Evolutionary conservation across 1,140 invertebrate species (phyloP), one percentile per base, ranked within the genome.

Genomic region (Telenomus remus): DNA sequence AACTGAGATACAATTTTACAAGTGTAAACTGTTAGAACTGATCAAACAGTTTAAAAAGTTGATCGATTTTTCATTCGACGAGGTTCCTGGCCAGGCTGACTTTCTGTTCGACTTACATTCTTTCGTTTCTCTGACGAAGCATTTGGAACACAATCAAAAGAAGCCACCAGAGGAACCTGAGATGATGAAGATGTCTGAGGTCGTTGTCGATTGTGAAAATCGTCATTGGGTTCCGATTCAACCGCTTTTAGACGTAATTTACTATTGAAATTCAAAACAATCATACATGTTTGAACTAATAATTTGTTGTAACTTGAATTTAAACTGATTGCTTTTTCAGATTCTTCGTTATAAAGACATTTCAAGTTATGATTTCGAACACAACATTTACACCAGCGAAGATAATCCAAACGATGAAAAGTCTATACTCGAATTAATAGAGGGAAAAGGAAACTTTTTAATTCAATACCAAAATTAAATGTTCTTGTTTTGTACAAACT

Each of bases 11-110:
- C 14, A 70, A 59, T 53, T 81, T 27, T 79, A 79, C 8, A 69
- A 84, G 48, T 71, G 55, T 27, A 81, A 86, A 55, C 50, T 89
- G 13, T 37, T 72, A 0, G 77, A 84, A 59, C 81, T 90, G 39
- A 63, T 85, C 10, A 70, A 77, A 49, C 81, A 89, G 60, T 89
- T 86, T 78, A 84, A 89, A 69, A 89, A 89, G 59, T 88, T 89
- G 59, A 88, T 89, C 19, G 82, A 89, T 72, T 89, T 85, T 50
- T 81, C 83, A 4, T 82, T 90, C 43, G 61, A 81, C 13, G 63
- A 83, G 0, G 46, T 82, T 1, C 88, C 89, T 9, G 84, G 83
- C 0, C 88, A 89, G 77, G 85, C 86, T 0, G 83, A 89, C 49
- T 89, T 86, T 81, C 68, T 89, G 10, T 66, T 89, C 39, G 81